phyloP scores from a whole-genome alignment of 2,113 vertebrate species.

The Festucalex cinctus region DNA sequence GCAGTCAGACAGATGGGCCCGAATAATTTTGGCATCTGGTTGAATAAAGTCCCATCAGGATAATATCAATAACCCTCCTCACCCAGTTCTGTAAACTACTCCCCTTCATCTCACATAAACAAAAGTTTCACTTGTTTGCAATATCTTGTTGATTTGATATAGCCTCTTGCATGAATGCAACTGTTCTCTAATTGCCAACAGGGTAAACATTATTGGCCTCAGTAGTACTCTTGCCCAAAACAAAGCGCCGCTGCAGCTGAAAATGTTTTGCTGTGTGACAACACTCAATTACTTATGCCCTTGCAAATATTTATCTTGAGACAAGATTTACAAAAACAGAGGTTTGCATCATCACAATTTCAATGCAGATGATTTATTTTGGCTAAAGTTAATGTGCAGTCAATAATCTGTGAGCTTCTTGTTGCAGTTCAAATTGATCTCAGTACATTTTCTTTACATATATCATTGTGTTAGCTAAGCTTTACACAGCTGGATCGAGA shows the following conservation, averaged over 20 bases:
- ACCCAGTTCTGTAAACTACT: slow-evolving; percentile 60
- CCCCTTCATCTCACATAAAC: slow-evolving; percentile 58
- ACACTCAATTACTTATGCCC: slow-evolving; percentile 72
- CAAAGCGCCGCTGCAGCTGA: slow-evolving; percentile 47
- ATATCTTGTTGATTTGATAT: slow-evolving; percentile 68
- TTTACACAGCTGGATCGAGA: no score
- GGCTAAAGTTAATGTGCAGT: background rate
- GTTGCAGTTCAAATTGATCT: background rate
- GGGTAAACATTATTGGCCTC: slow-evolving; percentile 74
- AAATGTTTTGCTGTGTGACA: slow-evolving; percentile 63
- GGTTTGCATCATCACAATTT: slow-evolving; percentile 9
- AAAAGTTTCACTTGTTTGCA: slow-evolving; percentile 58
- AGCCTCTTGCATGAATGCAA: slow-evolving; percentile 56
- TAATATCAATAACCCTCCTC: slow-evolving; percentile 30
- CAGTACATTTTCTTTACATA: no score
- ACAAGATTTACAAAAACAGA: slow-evolving; percentile 60
- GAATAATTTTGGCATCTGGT: slow-evolving; percentile 25
- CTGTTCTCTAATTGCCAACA: slow-evolving; percentile 69
- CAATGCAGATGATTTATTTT: background rate
- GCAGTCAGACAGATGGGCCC: slow-evolving; percentile 6
- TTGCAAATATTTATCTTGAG: slow-evolving; percentile 71
- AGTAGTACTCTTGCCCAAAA: slow-evolving; percentile 44
- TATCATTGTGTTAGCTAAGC: background rate
- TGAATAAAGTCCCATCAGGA: slow-evolving; percentile 42
- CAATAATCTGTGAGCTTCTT: background rate